phyloP scores from a whole-genome alignment of 30 jellyfish, hydroid and myxozoan species.

The Aurelia coerulea region DNA sequence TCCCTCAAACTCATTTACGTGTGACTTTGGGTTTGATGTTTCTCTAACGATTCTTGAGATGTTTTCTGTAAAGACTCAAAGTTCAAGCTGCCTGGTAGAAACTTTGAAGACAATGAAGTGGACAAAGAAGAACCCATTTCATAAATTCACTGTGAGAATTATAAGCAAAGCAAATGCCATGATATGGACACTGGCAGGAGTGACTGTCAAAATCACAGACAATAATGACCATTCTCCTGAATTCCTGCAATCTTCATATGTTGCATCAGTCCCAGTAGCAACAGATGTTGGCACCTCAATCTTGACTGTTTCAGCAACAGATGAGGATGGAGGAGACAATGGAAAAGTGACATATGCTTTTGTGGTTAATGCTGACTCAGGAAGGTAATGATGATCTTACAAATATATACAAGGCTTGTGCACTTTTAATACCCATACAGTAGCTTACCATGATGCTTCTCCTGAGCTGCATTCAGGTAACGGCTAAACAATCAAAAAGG shows the following conservation, averaged over 20 bases:
- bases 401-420: too few species aligned
- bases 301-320: constrained; percentile 74
- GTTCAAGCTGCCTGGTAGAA: constrained; percentile 75
- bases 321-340: constrained; percentile 82
- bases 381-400: constrained; percentile 21
- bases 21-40: constrained; percentile 82
- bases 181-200: constrained; percentile 70
- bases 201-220: constrained; percentile 73
- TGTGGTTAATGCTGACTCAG: constrained; percentile 59
- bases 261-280: constrained; percentile 60
- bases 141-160: constrained; percentile 77
- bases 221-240: constrained; percentile 82
- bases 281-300: constrained; percentile 66
- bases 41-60: constrained; percentile 69
- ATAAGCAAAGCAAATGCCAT: constrained; percentile 61
- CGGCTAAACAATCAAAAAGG: too few species aligned
- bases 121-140: constrained; percentile 76
- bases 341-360: constrained; percentile 66
- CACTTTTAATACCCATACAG: too few species aligned
- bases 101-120: constrained; percentile 54
- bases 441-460: too few species aligned
- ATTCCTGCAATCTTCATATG: constrained; percentile 81
- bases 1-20: constrained; percentile 66
- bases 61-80: constrained; percentile 74
- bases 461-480: too few species aligned